A percentile compares a stretch with the other conserved stretches of the same genome.
Conservation (phyloP, 1,140 invertebrate genomes). For the Conus ventricosus region DNA sequence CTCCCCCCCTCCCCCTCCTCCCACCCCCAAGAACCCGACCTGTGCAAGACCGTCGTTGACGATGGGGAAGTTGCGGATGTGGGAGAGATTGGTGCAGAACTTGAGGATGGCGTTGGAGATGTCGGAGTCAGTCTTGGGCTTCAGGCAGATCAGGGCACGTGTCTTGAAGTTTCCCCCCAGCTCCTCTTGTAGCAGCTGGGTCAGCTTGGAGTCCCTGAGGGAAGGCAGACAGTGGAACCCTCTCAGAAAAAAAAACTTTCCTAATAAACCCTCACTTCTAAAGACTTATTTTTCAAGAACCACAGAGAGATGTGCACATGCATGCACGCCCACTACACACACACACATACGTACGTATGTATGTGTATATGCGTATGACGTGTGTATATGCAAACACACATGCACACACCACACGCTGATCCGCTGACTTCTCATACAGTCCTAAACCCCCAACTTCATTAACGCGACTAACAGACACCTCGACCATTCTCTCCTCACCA, state of each 20-base stretch:
- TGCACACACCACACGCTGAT: no score
- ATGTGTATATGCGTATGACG: no score
- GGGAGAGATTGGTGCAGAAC: constrained; percentile 62
- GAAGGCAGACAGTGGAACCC: background rate
- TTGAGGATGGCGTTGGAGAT: constrained; percentile 55
- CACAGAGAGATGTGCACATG: no score
- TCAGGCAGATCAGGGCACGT: constrained; percentile 66
- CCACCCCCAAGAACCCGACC: constrained; percentile 50
- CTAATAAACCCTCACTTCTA: background rate
- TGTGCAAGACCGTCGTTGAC: constrained; percentile 70
- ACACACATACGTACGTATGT: no score
- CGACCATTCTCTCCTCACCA: no score
- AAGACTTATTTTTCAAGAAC: no score
- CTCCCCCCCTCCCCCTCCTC: background rate
- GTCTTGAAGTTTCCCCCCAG: constrained; percentile 72
- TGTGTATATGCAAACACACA: no score
- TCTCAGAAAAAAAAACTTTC: background rate
- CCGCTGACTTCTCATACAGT: no score
- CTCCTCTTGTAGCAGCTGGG: constrained; percentile 67
- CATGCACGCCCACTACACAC: no score
- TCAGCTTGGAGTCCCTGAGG: constrained; percentile 68
- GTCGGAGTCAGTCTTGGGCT: constrained; percentile 57
- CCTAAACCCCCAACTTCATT: no score
- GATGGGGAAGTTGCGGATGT: constrained; percentile 70
- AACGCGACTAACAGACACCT: no score